Base-by-base conservation (phyloP, 1,140 invertebrate species). In the Diorhabda carinulata region DNA sequence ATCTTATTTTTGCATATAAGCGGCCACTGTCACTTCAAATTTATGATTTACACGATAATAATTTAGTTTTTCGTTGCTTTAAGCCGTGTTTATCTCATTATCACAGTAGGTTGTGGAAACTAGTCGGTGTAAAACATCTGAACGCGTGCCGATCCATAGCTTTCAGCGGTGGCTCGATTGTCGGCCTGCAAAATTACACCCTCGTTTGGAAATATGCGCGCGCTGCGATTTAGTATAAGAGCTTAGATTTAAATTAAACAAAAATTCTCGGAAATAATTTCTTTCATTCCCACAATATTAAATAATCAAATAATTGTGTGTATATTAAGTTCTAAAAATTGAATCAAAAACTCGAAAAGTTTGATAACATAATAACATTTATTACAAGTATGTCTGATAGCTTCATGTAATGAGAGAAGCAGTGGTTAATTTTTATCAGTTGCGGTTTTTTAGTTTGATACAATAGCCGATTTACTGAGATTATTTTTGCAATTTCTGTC, bases 141-240 rank as follows among this genome's bases (percentile, higher is more conserved):
- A 64, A 64, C 63, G 63, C 45, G 63, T 64, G 63, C 63, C 43
- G 45, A 64, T 64, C 63, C 63, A 64, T 64, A 64, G 63, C 52
- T 43, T 64, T 40, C 8, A 40, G 56, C 43, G 63, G 63, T 64
- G 63, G 45, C 63, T 64, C 63, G 63, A 64, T 57, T 40, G 63
- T 57, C 10, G 63, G 40, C 42, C 63, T 43, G 63, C 43, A 64
- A 64, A 64, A 56, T 63, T 52, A 64, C 63, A 45, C 63, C 63
- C 63, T 64, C 63, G 47, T 47, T 64, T 42, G 63, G 63, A 40
- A 42, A 40, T 9, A 4, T 64, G 63, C 63, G 63, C 41, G 63
- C 63, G 63, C 63, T 43, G 45, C 43, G 7, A 25, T 63, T 63
- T 63, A 63, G 61, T 63, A 10, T 43, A 43, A 43, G 61, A 47